A percentile compares a stretch with the other conserved stretches of the same genome.
These are phyloP conservation scores for Tragelaphus buxtoni DNA, from an alignment of 2,113 vertebrate genomes.

Conservation along the genomic window DNA sequence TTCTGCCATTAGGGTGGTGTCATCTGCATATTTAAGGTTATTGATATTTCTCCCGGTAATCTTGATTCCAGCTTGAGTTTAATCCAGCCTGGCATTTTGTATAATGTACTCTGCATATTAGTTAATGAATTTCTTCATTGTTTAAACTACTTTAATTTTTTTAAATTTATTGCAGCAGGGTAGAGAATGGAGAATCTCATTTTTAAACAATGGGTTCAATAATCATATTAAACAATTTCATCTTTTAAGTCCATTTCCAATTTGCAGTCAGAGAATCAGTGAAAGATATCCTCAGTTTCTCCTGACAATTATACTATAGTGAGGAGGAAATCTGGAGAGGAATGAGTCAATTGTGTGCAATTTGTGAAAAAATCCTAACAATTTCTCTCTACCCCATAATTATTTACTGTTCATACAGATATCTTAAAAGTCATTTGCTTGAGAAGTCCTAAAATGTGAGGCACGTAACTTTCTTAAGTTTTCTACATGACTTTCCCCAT, in stretches of 20 bases:
- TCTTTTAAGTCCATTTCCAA: not conserved
- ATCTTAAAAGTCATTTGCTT: not conserved
- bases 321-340: not conserved
- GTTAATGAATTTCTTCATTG: not conserved
- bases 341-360: not conserved
- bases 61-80: not conserved
- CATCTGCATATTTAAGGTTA: not conserved
- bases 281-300: not conserved
- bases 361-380: not conserved
- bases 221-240: not conserved
- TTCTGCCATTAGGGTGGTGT: not conserved
- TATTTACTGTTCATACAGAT: not conserved
- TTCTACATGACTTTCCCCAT: not conserved
- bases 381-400: not conserved
- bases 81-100: not conserved
- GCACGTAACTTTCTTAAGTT: not conserved
- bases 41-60: not conserved
- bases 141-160: constrained; percentile 4
- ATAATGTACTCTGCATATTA: not conserved
- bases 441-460: not conserved
- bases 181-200: not conserved
- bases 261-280: not conserved
- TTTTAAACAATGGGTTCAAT: not conserved
- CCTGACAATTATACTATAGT: not conserved
- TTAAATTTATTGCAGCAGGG: not conserved